These are phyloP conservation scores for Prunella fulvescens DNA, from an alignment of 2,113 vertebrate species.

Conservation along the genomic window DNA sequence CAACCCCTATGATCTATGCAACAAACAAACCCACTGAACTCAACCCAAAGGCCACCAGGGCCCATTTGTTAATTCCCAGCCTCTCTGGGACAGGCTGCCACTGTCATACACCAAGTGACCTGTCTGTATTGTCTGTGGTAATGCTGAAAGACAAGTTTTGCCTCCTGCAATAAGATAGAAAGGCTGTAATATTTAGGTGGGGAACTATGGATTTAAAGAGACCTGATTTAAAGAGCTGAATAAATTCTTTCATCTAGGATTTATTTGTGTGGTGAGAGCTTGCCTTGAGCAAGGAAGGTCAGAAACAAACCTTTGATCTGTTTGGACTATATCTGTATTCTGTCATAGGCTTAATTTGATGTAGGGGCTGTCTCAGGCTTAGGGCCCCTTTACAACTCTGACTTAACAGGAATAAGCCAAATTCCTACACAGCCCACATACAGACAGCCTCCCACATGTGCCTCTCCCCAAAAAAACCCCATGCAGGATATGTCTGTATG, in stretches of 20 bases:
- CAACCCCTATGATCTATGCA: not conserved
- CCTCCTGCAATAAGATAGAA: not conserved
- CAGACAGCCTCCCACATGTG: not conserved
- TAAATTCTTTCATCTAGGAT: constrained; percentile 24
- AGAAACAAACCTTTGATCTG: constrained; percentile 5
- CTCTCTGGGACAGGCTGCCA: not conserved
- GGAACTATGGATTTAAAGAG: not conserved
- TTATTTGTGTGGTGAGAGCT: not conserved
- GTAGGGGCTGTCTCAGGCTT: not conserved
- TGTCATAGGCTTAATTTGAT: not conserved
- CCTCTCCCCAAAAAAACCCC: not conserved
- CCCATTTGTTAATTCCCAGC: not conserved
- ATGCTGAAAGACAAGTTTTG: not conserved
- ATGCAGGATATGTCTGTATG: fast-evolving
- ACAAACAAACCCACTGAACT: not conserved
- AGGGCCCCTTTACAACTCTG: not conserved
- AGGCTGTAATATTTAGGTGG: not conserved
- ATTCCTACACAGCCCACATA: not conserved
- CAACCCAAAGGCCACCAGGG: not conserved
- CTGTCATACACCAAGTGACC: not conserved
- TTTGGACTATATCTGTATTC: not conserved
- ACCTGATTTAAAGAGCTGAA: not conserved
- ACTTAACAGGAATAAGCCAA: not conserved
- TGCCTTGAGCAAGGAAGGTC: not conserved
- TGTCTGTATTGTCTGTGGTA: not conserved